These are phyloP conservation scores for Lates japonicus DNA, from an alignment of 2,797 vertebrate genomes.

Conservation along the genomic window DNA sequence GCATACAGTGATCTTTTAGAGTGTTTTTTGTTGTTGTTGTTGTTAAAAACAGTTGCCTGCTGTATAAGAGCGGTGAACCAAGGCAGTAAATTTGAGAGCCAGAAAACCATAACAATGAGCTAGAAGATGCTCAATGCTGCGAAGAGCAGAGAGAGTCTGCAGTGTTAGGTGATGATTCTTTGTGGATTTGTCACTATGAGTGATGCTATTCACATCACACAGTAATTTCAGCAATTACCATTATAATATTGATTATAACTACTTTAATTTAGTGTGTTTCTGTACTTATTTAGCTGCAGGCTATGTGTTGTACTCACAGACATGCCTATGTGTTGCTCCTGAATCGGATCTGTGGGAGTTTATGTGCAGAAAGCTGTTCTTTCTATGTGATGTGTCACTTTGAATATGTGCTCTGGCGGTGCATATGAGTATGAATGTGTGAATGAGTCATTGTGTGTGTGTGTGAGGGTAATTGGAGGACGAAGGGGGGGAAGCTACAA, in stretches of 20 bases:
- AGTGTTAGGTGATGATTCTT: neutral
- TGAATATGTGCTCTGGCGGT: slow-evolving; percentile 77
- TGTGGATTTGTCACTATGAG: neutral
- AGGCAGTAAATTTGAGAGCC: neutral
- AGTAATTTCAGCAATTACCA: neutral
- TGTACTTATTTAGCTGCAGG: neutral
- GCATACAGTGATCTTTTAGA: neutral
- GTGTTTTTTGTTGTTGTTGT: no score
- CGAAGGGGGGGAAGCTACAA: slow-evolving; percentile 48
- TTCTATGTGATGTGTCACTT: slow-evolving; percentile 76
- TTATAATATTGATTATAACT: neutral
- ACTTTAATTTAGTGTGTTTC: neutral
- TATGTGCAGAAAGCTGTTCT: slow-evolving; percentile 56
- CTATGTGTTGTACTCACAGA: neutral
- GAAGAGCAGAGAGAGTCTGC: neutral
- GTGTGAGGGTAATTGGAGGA: slow-evolving; percentile 68
- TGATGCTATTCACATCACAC: neutral
- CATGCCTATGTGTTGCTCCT: slow-evolving; percentile 30
- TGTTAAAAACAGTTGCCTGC: neutral
- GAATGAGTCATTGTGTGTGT: slow-evolving; percentile 73
- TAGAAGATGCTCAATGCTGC: neutral
- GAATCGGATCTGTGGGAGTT: slow-evolving; percentile 67
- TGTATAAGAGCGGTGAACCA: neutral
- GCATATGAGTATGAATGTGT: slow-evolving; percentile 75
- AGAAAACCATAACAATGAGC: slow-evolving; percentile 4